A percentile compares a stretch with the other conserved stretches of the same genome.
phyloP scores from a whole-genome alignment of 92 coral and sea anemone species.

The Epizoanthus stellaris region DNA sequence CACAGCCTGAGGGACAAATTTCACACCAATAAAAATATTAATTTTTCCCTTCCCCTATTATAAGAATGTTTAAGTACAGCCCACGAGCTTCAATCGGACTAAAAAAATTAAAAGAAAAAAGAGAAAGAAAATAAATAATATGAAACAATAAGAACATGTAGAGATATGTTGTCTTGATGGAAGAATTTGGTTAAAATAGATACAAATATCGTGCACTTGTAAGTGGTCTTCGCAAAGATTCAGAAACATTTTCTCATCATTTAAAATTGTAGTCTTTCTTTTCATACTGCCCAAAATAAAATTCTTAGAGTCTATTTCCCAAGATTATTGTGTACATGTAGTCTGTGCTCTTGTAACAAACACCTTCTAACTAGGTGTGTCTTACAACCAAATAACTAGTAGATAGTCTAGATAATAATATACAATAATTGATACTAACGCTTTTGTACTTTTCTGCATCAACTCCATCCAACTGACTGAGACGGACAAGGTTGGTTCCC shows the following conservation, averaged over 20 bases:
- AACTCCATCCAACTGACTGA: constrained; percentile 97
- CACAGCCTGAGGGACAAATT: no score
- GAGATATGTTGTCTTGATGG: background rate
- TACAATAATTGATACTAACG: constrained; percentile 54
- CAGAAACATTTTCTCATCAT: no score
- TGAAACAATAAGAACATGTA: background rate
- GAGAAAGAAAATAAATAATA: background rate
- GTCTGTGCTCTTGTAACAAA: no score
- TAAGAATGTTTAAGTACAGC: background rate
- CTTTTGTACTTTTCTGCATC: constrained; percentile 75
- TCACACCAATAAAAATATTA: no score
- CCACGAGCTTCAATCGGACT: background rate
- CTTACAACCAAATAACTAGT: background rate
- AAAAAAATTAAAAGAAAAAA: background rate
- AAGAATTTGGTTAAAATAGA: no score
- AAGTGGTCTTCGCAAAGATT: background rate
- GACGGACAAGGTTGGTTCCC: constrained; percentile 95
- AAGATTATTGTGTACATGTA: no score
- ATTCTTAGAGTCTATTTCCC: no score
- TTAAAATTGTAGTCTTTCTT: no score
- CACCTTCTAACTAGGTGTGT: no score
- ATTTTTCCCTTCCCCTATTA: no score
- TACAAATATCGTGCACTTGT: no score
- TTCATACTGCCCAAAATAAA: no score
- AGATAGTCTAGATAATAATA: background rate